Base-by-base conservation (phyloP, 1,140 invertebrate genomes). In the Drosophila varians region DNA sequence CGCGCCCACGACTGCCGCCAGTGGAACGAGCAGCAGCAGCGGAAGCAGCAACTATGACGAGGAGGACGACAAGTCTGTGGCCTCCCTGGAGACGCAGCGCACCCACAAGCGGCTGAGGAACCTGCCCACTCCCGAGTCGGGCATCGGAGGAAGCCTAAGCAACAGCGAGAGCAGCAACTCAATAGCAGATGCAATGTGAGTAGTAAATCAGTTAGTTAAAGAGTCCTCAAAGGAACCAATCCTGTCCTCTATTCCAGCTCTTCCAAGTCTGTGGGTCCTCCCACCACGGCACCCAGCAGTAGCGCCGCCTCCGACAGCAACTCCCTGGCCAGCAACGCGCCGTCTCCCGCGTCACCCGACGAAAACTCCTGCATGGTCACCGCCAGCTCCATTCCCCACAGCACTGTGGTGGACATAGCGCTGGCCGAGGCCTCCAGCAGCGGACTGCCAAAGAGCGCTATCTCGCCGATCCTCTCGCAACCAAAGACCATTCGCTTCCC, bases 401-500 rank as follows among this genome's bases (percentile, higher is more conserved):
- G n/a, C n/a, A n/a, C 64, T 19, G 58, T 77, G 8, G 77, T 90
- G 45, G 87, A 91, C 42, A 90, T 60, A 5, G 57, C 61, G 4
- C 19, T 90, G 42, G 89, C 80, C 8, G 82, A 89, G 47, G 51
- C 25, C 0, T 61, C 40, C 9, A 86, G 74, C 55, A 76, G 82
- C 16, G 26, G 40, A 4, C 46, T 90, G 42, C 86, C 88, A 34
- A 91, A 91, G 65, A 78, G 86, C 73, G 61, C 93, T 90, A 93
- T 93, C 52, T 93, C 93, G 64, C 95, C 95, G 6, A 96, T 96
- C 52, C 77, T 96, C 14, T 95, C 95, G 11, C 94, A 94, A 65
- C 95, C 96, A 1, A 95, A 95, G 74, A 96, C 94, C 19, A 94
- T 96, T 48, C 92, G 96, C 65, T 96, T 96, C 80, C 95, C 96